Evolutionary conservation across 2,888 invertebrate genomes (phyloP).

Genomic region (Eupithecia pulchellata): DNA sequence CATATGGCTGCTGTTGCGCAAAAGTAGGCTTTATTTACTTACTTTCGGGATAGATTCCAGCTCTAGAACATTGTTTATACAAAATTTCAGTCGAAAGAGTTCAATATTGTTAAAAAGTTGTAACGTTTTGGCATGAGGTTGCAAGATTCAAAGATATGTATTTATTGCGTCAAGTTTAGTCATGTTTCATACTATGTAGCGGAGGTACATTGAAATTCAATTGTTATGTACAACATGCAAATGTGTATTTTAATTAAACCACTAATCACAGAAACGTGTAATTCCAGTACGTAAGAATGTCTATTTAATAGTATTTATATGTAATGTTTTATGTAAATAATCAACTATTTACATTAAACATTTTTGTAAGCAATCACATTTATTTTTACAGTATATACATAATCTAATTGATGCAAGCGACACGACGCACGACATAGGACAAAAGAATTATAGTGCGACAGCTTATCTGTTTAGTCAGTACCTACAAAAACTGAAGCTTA

Average conservation of each 20-base stretch:
- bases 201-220: not conserved
- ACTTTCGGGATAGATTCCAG: no score
- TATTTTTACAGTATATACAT: not conserved
- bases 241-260: not conserved
- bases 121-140: no score
- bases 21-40: slow-evolving; percentile 58
- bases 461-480: not conserved
- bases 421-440: not conserved
- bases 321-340: not conserved
- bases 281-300: not conserved
- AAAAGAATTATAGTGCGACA: not conserved
- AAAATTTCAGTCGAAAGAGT: no score
- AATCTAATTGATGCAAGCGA: not conserved
- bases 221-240: not conserved
- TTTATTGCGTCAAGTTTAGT: no score
- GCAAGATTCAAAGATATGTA: no score
- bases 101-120: no score
- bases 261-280: not conserved
- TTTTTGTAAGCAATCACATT: not conserved
- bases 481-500: no score
- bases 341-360: not conserved
- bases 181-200: no score
- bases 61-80: no score
- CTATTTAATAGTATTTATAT: not conserved
- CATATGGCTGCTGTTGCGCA: slow-evolving; percentile 84